Base-by-base conservation (phyloP, 2,797 vertebrate species). In the Vireo griseus region DNA sequence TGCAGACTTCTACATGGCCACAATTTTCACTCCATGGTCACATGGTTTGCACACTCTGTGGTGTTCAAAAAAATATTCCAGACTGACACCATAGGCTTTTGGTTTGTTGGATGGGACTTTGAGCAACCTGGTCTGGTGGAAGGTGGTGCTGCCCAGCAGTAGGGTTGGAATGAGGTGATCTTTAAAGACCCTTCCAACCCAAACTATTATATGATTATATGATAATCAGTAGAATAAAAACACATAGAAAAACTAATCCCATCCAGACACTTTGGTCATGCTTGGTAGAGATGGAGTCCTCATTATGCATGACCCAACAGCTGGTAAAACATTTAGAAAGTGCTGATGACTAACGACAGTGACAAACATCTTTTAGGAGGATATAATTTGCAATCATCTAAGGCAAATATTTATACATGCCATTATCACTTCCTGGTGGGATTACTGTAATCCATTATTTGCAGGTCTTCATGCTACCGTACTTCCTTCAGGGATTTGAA, bases 371-470 rank as follows among this genome's bases (percentile, higher is more conserved):
- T 88, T 94, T 81, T 42, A 84, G 76, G 55, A 83, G 82, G 71
- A 93, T 88, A 73, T 93, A 89, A 92, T 95, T 95, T 90, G 91
- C 95, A 97, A 88, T 94, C 90, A 94, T 63, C 66, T 96, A 95
- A 94, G 84, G 92, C 84, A 97, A 96, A 94, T 94, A 94, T 96
- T 79, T 91, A 96, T 87, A 76, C 93, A 89, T 54, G 90, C 77
- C 90, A 91, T 95, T 96, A 96, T 95, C 94, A 93, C 92, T 97
- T 97, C 97, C 97, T 97, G 96, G 93, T 7, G 67, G 95, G 95
- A 96, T 97, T 96, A 94, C 87, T 86, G 93, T 91, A 96, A 96
- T 96, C 96, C 89, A 51, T 88, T 97, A 95, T 92, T 95, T 77
- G 62, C 92, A 96, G 95, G 87, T 88, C 80, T 96, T 95, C 95